These are phyloP conservation scores for Diachasmimorpha longicaudata DNA, from an alignment of 1,140 invertebrate genomes.

Conservation along the genomic window DNA sequence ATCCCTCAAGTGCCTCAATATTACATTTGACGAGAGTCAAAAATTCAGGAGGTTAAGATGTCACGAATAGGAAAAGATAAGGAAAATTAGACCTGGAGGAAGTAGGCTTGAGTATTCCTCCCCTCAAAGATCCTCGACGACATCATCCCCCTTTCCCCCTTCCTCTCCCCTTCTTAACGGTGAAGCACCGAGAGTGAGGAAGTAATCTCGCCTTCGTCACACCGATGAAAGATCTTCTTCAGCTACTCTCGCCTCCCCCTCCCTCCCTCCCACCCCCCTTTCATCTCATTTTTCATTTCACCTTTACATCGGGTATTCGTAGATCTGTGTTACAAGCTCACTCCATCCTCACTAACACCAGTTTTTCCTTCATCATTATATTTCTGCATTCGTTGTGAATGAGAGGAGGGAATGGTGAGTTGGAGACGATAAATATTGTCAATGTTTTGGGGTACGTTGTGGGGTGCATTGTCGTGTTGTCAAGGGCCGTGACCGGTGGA, in stretches of 20 bases:
- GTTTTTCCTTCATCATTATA: not conserved
- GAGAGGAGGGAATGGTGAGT: constrained; percentile 28
- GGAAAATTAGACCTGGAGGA: not conserved
- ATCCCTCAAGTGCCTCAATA: not conserved
- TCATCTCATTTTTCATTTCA: not conserved
- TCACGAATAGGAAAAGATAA: not conserved
- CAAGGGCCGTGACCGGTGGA: constrained; percentile 19
- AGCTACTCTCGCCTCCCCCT: not conserved
- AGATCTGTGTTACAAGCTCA: not conserved
- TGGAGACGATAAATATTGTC: constrained; percentile 42
- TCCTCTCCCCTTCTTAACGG: no score
- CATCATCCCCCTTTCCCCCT: no score
- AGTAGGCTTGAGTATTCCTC: not conserved
- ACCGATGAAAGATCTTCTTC: constrained; percentile 22
- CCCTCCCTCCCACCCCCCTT: no score
- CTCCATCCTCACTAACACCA: not conserved
- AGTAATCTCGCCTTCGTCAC: constrained; percentile 35
- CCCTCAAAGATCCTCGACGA: not conserved
- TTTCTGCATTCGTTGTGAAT: not conserved
- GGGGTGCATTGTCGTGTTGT: constrained; percentile 25
- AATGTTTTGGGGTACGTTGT: constrained; percentile 39
- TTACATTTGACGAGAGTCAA: not conserved
- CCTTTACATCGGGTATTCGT: not conserved
- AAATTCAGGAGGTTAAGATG: not conserved
- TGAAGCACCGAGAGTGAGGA: not conserved